Conservation (phyloP, 2,113 vertebrate species). For the Oxyruncus cristatus region DNA sequence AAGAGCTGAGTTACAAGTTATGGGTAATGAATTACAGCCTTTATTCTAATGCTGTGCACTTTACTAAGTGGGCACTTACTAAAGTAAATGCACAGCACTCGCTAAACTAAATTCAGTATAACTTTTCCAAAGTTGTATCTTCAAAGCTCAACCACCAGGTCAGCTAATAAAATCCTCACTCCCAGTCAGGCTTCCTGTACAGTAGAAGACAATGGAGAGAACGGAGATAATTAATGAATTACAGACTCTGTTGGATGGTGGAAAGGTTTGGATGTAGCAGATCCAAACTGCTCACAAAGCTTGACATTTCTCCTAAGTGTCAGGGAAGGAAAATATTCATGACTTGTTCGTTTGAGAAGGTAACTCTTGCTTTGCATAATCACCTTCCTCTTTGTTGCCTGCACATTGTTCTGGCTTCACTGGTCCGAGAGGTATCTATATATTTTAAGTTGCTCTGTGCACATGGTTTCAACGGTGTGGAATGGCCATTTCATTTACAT, state of each 20-base stretch:
- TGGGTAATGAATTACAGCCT: background rate
- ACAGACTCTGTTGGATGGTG: background rate
- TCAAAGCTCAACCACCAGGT: background rate
- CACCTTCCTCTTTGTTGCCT: background rate
- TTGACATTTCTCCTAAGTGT: background rate
- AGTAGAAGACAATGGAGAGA: background rate
- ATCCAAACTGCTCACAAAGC: background rate
- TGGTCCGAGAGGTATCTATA: background rate
- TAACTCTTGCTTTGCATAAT: constrained; percentile 13
- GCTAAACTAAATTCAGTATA: background rate
- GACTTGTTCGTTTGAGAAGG: background rate
- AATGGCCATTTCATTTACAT: constrained; percentile 9
- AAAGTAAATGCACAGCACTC: background rate
- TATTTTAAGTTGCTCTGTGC: background rate
- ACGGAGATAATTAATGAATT: background rate
- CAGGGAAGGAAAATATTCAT: background rate
- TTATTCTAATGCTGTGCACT: background rate
- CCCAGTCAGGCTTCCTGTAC: background rate
- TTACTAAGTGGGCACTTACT: background rate
- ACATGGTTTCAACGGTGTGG: background rate
- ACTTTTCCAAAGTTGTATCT: background rate
- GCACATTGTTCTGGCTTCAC: background rate
- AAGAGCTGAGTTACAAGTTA: background rate
- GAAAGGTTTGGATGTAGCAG: background rate
- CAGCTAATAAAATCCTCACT: background rate